These are phyloP conservation scores for Ancistrus triradiatus DNA, from an alignment of 2,113 vertebrate species.

Conservation along the genomic window DNA sequence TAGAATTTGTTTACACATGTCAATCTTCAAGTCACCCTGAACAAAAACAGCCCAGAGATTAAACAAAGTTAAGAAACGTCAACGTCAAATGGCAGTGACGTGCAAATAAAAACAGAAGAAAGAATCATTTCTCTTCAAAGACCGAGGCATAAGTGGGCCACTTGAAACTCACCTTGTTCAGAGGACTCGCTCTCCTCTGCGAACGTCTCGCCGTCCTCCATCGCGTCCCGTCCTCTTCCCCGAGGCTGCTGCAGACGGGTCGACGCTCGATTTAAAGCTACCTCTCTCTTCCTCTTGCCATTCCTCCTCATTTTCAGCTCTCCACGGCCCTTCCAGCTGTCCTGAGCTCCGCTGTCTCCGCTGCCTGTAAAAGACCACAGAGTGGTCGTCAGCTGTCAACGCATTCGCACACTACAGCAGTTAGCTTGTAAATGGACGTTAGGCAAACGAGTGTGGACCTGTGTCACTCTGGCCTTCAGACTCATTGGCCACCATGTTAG, in stretches of 20 bases:
- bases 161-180: conserved; percentile 57
- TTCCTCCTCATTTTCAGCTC: conserved; percentile 32
- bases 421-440: neutral
- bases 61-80: too few relatives aligned
- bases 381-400: neutral
- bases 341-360: conserved; percentile 64
- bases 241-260: conserved; percentile 48
- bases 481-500: conserved; percentile 44
- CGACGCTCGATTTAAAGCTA: conserved; percentile 37
- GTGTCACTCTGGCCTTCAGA: conserved; percentile 70
- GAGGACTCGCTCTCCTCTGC: conserved; percentile 65
- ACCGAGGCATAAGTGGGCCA: too few relatives aligned
- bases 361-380: conserved; percentile 57
- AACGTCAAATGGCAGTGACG: too few relatives aligned
- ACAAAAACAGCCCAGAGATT: too few relatives aligned
- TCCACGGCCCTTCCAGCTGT: conserved; percentile 54
- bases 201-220: conserved; percentile 61
- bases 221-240: conserved; percentile 45
- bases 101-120: too few relatives aligned
- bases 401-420: conserved; percentile 1
- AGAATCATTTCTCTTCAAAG: too few relatives aligned
- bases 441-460: conserved; percentile 47
- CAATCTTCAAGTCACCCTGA: too few relatives aligned
- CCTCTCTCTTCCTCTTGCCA: conserved; percentile 51
- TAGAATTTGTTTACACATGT: too few relatives aligned